These are phyloP conservation scores for Ictalurus punctatus DNA, from an alignment of 2,113 vertebrate genomes.

Conservation along the genomic window DNA sequence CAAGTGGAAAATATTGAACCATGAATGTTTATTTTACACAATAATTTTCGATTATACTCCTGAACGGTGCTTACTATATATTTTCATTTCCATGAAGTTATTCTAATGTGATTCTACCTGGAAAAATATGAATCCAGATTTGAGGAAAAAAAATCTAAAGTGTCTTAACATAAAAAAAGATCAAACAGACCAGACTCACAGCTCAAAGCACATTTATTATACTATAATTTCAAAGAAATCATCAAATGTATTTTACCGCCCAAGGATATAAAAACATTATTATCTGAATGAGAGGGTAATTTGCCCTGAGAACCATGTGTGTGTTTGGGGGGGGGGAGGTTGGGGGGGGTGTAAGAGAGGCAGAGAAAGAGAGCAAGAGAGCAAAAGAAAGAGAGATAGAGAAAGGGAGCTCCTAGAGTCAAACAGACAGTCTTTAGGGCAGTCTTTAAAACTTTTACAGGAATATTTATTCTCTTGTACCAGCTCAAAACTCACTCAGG, in stretches of 20 bases:
- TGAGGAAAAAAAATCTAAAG: not conserved
- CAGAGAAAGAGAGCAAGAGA: not conserved
- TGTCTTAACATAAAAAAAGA: constrained; percentile 1
- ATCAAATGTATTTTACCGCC: constrained; percentile 29
- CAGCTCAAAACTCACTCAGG: not conserved
- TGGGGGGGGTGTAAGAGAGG: not conserved
- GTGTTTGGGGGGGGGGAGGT: not conserved
- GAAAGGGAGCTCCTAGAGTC: not conserved
- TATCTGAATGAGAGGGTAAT: constrained; percentile 44
- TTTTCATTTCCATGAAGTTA: not conserved
- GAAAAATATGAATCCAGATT: constrained; percentile 29
- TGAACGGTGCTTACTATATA: not conserved
- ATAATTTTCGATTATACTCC: not conserved
- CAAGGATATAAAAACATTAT: constrained; percentile 47
- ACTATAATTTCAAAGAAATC: constrained; percentile 27
- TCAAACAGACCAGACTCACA: constrained; percentile 25
- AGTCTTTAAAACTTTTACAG: constrained; percentile 40
- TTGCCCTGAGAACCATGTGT: not conserved
- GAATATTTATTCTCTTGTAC: constrained; percentile 40
- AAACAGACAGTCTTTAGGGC: constrained; percentile 3
- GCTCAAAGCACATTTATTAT: constrained; percentile 13
- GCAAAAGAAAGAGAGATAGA: not conserved
- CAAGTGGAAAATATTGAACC: not conserved
- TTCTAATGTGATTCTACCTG: not conserved
- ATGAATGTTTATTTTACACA: not conserved